A percentile compares a stretch with the other conserved stretches of the same genome.
Evolutionary conservation across 2,797 vertebrate species (phyloP).

Genomic region (Toxotes lorentzi): DNA sequence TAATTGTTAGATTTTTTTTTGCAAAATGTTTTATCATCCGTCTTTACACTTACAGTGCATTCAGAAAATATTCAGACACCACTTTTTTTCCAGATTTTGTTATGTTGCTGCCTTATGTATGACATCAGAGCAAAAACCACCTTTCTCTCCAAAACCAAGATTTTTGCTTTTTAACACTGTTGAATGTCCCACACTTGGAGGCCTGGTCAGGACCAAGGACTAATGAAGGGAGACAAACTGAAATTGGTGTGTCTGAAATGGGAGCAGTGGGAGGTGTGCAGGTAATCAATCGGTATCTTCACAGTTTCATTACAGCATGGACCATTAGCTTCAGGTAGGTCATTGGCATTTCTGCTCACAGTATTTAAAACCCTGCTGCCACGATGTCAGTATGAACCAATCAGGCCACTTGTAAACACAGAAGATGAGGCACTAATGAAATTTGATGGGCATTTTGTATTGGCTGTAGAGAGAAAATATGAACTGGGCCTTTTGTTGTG

Average conservation of each 20-base stretch:
- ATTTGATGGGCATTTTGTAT: slow-evolving; percentile 41
- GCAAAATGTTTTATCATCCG: background rate
- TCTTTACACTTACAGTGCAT: background rate
- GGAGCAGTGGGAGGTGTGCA: slow-evolving; percentile 52
- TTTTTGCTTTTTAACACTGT: background rate
- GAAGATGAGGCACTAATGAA: slow-evolving; percentile 41
- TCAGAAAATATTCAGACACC: too few species aligned
- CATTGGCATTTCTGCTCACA: slow-evolving; percentile 52
- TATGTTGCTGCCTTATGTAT: too few species aligned
- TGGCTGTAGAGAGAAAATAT: slow-evolving; percentile 16
- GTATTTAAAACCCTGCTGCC: slow-evolving; percentile 46
- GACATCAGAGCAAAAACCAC: too few species aligned
- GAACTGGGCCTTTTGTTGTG: background rate
- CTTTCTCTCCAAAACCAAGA: background rate
- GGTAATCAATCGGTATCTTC: slow-evolving; percentile 58
- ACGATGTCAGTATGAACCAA: slow-evolving; percentile 37
- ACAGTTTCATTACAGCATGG: slow-evolving; percentile 67
- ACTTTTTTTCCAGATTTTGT: too few species aligned
- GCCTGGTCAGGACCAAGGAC: slow-evolving; percentile 27
- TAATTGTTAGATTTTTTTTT: background rate
- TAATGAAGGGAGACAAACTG: slow-evolving; percentile 68
- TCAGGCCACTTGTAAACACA: slow-evolving; percentile 62
- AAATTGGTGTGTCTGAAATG: slow-evolving; percentile 56
- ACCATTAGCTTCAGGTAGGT: slow-evolving; percentile 62
- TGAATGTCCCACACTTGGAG: slow-evolving; percentile 21